phyloP scores from a whole-genome alignment of 2,888 invertebrate species.

The Lepidocyrtoides sp. region DNA sequence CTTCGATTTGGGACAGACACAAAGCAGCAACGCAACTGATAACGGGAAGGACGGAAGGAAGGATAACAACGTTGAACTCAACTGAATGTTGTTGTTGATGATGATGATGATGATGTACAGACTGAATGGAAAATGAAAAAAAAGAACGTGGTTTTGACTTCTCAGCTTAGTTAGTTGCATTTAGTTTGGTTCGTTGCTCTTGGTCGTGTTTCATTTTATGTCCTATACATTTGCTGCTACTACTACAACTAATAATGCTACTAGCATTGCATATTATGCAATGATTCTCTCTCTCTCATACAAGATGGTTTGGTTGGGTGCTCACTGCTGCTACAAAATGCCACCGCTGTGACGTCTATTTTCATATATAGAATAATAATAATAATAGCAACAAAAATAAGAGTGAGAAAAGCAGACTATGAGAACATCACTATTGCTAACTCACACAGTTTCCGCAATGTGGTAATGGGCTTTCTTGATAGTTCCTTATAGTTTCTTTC shows the following conservation, averaged over 20 bases:
- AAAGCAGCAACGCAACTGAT: constrained; percentile 13
- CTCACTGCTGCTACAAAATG: constrained; percentile 33
- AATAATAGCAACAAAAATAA: constrained; percentile 27
- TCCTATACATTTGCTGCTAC: neutral
- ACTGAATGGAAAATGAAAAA: constrained; percentile 49
- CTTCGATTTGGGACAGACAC: constrained; percentile 64
- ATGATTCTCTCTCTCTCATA: neutral
- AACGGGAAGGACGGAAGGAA: constrained; percentile 56
- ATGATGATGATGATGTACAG: constrained; percentile 17
- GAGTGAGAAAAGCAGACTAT: constrained; percentile 20
- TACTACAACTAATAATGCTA: too few relatives aligned
- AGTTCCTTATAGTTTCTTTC: constrained; percentile 25
- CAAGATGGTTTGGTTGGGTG: constrained; percentile 22
- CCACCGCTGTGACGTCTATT: constrained; percentile 52
- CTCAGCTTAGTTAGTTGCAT: constrained; percentile 78
- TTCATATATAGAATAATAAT: constrained; percentile 24
- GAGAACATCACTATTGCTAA: constrained; percentile 23
- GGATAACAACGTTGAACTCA: constrained; percentile 55
- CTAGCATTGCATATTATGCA: constrained; percentile 13
- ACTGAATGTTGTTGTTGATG: too few relatives aligned
- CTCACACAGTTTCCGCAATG: constrained; percentile 67
- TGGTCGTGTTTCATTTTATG: constrained; percentile 64
- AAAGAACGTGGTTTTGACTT: constrained; percentile 75
- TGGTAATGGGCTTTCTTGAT: constrained; percentile 69
- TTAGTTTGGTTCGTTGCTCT: constrained; percentile 77